phyloP scores from a whole-genome alignment of 2,888 invertebrate species.

The Lumbricus terrestris region DNA sequence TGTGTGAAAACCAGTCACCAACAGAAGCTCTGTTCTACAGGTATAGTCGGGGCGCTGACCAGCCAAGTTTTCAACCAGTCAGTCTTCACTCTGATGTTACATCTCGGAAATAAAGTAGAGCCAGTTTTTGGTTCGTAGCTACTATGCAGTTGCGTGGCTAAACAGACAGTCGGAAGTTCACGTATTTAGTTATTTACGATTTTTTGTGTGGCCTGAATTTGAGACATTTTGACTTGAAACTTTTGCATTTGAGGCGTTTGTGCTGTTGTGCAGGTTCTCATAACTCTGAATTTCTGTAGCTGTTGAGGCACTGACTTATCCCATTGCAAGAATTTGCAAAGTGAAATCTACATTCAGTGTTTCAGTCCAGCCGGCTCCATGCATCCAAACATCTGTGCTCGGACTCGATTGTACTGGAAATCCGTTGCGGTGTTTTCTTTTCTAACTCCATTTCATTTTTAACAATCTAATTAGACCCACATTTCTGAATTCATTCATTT shows the following conservation, averaged over 20 bases:
- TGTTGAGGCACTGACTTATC: too few species aligned
- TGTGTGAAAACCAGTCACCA: neutral
- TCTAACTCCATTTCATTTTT: neutral
- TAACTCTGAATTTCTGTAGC: neutral
- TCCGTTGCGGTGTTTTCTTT: too few species aligned
- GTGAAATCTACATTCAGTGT: neutral
- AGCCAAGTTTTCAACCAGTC: neutral
- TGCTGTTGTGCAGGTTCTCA: too few species aligned
- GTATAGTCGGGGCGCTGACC: neutral
- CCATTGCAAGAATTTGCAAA: too few species aligned
- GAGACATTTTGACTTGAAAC: neutral
- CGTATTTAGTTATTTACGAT: too few species aligned
- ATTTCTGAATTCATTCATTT: neutral
- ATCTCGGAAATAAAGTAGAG: neutral
- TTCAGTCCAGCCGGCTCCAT: neutral
- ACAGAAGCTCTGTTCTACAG: conserved; percentile 17
- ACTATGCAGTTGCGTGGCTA: too few species aligned
- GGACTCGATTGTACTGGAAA: neutral
- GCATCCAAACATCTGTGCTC: neutral
- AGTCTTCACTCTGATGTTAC: too few species aligned
- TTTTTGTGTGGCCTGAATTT: neutral
- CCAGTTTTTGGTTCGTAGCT: neutral
- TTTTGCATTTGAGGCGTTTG: neutral
- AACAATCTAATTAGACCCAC: neutral
- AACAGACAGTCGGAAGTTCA: too few species aligned